Evolutionary conservation across 2,888 invertebrate species (phyloP).

Genomic region (Cheilosia urbana): DNA sequence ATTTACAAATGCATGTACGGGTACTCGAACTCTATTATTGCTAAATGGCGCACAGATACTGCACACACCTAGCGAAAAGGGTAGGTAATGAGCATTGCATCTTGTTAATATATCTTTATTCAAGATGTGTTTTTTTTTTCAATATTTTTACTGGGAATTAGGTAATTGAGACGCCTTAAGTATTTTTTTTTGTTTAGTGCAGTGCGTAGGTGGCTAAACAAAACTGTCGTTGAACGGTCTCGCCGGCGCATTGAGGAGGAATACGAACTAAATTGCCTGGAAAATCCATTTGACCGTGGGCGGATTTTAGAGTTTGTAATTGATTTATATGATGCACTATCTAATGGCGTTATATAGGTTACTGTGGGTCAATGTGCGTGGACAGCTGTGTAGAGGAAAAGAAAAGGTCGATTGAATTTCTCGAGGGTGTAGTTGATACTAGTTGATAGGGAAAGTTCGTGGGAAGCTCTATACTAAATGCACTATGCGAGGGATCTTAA

Average conservation of each 20-base stretch:
- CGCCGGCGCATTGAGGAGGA: neutral
- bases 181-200: constrained; percentile 14
- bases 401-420: constrained; percentile 11
- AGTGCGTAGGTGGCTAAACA: constrained; percentile 56
- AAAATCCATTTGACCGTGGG: constrained; percentile 55
- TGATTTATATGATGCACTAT: constrained; percentile 62
- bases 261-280: neutral
- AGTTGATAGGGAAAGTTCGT: constrained; percentile 21
- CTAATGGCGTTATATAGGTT: constrained; percentile 47
- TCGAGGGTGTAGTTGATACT: constrained; percentile 21
- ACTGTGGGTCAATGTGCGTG: constrained; percentile 53
- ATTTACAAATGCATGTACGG: constrained; percentile 4
- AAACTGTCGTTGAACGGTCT: constrained; percentile 14
- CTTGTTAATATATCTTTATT: neutral
- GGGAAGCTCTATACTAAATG: constrained; percentile 55
- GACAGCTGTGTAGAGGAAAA: neutral
- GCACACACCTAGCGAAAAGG: constrained; percentile 17
- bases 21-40: neutral
- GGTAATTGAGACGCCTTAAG: constrained; percentile 33
- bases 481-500: constrained; percentile 30
- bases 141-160: constrained; percentile 9
- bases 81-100: neutral
- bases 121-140: neutral
- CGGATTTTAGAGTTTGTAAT: constrained; percentile 60
- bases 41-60: neutral